A percentile compares a stretch with the other conserved stretches of the same genome.
Conservation (phyloP, 2,113 vertebrate species). For the Pseudopipra pipra region DNA sequence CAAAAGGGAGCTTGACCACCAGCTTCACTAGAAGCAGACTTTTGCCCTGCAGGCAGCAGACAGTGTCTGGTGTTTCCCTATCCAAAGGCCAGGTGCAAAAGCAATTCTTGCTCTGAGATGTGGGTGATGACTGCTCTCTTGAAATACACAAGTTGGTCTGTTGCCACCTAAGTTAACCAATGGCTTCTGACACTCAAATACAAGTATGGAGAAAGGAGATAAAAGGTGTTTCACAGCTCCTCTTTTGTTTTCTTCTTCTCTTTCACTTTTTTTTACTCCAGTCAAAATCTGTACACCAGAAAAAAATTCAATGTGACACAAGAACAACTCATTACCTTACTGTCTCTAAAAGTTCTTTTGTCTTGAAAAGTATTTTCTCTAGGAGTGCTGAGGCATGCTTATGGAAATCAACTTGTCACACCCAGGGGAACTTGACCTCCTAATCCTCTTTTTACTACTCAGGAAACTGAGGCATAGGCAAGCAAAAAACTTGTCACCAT, state of each 20-base stretch:
- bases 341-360: not conserved
- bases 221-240: not conserved
- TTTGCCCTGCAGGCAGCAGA: slow-evolving; percentile 5
- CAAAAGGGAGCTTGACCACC: not conserved
- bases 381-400: not conserved
- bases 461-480: slow-evolving; percentile 34
- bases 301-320: not conserved
- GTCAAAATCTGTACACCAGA: not conserved
- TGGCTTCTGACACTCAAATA: not conserved
- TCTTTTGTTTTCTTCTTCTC: not conserved
- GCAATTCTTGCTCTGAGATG: not conserved
- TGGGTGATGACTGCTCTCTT: not conserved
- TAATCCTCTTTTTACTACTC: not conserved
- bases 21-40: not conserved
- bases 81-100: not conserved
- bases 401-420: not conserved
- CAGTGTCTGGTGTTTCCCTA: not conserved
- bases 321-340: not conserved
- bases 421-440: not conserved
- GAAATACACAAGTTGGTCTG: not conserved
- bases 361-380: not conserved
- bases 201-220: not conserved
- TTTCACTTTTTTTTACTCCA: accelerated
- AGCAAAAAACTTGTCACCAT: not conserved
- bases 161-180: not conserved